A percentile compares a stretch with the other conserved stretches of the same genome.
These are phyloP conservation scores for Periphyllus acericola DNA, from an alignment of 2,888 invertebrate species.

Conservation along the genomic window DNA sequence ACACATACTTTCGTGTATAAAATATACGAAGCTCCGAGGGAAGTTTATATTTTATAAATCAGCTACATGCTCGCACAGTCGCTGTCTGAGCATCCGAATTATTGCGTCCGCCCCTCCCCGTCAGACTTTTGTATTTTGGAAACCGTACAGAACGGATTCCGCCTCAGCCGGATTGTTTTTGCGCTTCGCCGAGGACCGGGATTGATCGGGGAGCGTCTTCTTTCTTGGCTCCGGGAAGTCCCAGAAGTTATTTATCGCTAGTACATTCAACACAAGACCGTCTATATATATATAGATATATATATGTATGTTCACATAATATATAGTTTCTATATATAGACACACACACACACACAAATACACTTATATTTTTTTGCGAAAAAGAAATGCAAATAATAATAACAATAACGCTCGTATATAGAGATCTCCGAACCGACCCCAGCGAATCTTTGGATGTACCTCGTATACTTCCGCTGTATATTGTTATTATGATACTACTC, in stretches of 20 bases:
- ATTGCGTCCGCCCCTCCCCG: conserved; percentile 32
- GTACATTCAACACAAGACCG: too few species aligned
- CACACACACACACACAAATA: too few species aligned
- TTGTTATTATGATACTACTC: too few species aligned
- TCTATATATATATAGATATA: neutral
- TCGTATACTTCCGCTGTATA: too few species aligned
- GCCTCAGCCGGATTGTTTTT: conserved; percentile 30
- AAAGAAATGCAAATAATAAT: neutral
- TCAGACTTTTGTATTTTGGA: conserved; percentile 8
- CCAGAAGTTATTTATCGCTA: conserved; percentile 49
- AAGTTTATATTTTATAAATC: conserved; percentile 19
- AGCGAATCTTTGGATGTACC: too few species aligned
- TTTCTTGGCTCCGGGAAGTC: conserved; percentile 48
- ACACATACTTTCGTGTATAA: neutral
- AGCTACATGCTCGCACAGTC: neutral
- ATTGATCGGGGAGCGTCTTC: conserved; percentile 37
- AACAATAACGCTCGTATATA: too few species aligned
- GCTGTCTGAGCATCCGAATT: conserved; percentile 28
- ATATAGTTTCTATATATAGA: too few species aligned
- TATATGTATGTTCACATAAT: neutral
- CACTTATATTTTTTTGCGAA: neutral
- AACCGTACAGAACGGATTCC: conserved; percentile 15
- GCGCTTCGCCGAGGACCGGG: neutral
- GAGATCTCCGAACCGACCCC: too few species aligned
- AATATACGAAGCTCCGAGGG: neutral